Base-by-base conservation (phyloP, 2,888 invertebrate species). In the Lucinisca nassula region DNA sequence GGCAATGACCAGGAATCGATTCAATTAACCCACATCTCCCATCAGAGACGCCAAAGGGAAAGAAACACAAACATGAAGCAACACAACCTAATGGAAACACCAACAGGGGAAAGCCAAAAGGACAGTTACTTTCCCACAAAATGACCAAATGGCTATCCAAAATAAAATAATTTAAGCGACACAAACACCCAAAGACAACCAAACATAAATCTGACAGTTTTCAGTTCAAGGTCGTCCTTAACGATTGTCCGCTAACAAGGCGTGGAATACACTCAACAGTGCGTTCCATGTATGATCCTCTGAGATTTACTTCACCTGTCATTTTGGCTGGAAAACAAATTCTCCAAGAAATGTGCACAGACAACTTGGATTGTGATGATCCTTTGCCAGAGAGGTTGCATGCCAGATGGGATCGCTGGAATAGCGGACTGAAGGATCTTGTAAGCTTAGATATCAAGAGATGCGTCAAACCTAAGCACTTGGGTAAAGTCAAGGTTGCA, bases 261-360 rank as follows among this genome's bases (percentile, higher is more conserved):
- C 73, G 88, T 32, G 85, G 80, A 0, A 74, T 92, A 24, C 17
- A 40, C 3, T 85, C 83, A 61, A 40, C 61, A 4, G 37, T 80
- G 8, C 10, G 73, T 58, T 84, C 87, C 2, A 75, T 91, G 14
- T 89, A 87, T 76, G 90, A 91, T 75, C 89, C 91, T 2, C 51
- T 90, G 10, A 87, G 86, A 24, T 83, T 90, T 32, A 67, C 92
- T n/a, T 76, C 90, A 6, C 91, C 91, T 21, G 73, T 89, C n/a
- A 38, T 86, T 12, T 79, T 90, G 12, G 38, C 61, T 14, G 84
- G 88, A 3, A 91, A 88, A 51, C 81, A 87, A 30, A 84, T 91
- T 24, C 61, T 91, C 24, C 92, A 90, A 61, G 58, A 91, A 55
- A 79, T 88, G 82, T 89, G 84, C 32, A 70, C 30, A 30, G 35